A percentile compares a stretch with the other conserved stretches of the same genome.
Conservation (phyloP, 2,113 vertebrate genomes). For the Oplegnathus fasciatus region DNA sequence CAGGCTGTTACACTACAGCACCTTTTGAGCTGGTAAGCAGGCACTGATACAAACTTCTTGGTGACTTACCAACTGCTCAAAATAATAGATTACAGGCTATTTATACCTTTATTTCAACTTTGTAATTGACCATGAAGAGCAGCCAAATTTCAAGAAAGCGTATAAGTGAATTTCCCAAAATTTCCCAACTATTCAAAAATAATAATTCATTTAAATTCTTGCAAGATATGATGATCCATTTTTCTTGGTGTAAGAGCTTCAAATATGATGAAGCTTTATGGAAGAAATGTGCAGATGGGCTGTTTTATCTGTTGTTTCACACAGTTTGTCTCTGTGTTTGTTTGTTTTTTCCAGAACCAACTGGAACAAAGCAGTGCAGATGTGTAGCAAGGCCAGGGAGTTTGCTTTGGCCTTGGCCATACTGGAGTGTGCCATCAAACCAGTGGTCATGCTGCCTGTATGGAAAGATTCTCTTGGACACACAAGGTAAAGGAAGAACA, state of each 20-base stretch:
- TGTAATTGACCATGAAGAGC: neutral
- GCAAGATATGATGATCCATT: neutral
- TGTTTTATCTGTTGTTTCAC: neutral
- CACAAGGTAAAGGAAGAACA: conserved; percentile 88
- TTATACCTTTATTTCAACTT: neutral
- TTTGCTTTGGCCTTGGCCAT: conserved; percentile 98
- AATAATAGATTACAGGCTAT: neutral
- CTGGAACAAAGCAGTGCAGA: conserved; percentile 99
- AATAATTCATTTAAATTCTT: neutral
- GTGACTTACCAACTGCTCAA: neutral
- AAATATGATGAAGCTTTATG: neutral
- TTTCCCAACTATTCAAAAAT: neutral
- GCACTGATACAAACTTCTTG: neutral
- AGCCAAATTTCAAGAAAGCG: neutral
- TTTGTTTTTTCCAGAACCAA: conserved; percentile 87
- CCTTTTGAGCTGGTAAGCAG: neutral
- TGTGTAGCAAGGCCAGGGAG: conserved; percentile 98
- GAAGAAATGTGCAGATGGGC: neutral
- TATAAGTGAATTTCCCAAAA: neutral
- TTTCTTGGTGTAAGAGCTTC: neutral
- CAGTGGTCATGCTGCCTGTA: conserved; percentile 96
- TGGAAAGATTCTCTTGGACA: conserved; percentile 98
- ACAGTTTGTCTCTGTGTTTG: neutral
- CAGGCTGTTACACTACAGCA: neutral
- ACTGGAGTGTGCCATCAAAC: conserved; percentile 98